A percentile compares a stretch with the other conserved stretches of the same genome.
Evolutionary conservation across 2,888 invertebrate species (phyloP).

Genomic region (Caenorhabditis uteleia): DNA sequence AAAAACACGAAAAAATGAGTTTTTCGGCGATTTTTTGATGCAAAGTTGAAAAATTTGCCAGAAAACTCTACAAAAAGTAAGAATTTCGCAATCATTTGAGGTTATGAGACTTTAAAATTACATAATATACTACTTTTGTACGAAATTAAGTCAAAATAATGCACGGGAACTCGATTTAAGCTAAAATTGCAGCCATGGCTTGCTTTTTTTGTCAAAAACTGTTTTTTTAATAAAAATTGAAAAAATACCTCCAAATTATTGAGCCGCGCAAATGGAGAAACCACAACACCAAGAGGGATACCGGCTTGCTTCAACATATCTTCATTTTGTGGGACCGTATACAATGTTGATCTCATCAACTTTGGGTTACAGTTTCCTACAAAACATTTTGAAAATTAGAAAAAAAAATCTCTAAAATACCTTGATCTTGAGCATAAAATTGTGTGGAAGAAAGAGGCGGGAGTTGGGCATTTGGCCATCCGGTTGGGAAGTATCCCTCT

Average conservation of each 20-base stretch:
- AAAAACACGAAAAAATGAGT: no score
- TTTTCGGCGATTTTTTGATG: no score
- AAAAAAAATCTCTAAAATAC: slow-evolving; percentile 70
- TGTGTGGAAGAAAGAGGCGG: slow-evolving; percentile 95
- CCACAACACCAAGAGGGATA: slow-evolving; percentile 89
- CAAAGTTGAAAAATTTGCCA: no score
- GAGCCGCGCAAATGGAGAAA: slow-evolving; percentile 86
- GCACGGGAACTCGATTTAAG: no score
- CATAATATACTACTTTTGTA: no score
- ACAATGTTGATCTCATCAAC: slow-evolving; percentile 89
- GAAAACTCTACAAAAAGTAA: no score
- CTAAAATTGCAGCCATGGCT: no score
- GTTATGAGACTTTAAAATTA: no score
- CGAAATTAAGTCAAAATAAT: no score
- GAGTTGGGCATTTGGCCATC: slow-evolving; percentile 82
- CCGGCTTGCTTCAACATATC: slow-evolving; percentile 90
- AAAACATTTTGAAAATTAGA: not conserved
- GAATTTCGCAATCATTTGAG: no score
- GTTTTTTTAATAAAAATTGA: not conserved
- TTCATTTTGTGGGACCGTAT: slow-evolving; percentile 89
- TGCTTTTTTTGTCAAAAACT: no score
- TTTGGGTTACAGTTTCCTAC: slow-evolving; percentile 72
- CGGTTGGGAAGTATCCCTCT: slow-evolving; percentile 85
- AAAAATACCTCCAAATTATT: slow-evolving; percentile 71
- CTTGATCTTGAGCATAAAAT: slow-evolving; percentile 90